These are phyloP conservation scores for Tretioscincus oriximinensis DNA, from an alignment of 2,113 vertebrate species.

Conservation along the genomic window DNA sequence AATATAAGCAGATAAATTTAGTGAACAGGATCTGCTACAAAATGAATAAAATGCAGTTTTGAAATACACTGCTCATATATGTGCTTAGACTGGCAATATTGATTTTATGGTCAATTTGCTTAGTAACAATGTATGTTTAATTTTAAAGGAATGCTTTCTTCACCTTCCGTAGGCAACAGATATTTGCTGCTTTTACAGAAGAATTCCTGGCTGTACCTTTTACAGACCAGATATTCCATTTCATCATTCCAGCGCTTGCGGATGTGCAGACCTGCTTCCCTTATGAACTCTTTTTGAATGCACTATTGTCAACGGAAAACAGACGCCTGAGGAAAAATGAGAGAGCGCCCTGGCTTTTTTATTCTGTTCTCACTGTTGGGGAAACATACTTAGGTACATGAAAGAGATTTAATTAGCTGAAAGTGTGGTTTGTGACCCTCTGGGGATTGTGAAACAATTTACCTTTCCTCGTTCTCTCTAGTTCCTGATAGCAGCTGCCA, in stretches of 20 bases:
- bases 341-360: constrained; percentile 90
- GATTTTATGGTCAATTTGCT: not conserved
- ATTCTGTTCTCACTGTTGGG: constrained; percentile 90
- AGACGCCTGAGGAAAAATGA: constrained; percentile 60
- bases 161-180: constrained; percentile 81
- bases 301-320: constrained; percentile 76
- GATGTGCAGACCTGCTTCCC: constrained; percentile 85
- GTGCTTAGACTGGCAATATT: not conserved
- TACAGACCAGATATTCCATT: constrained; percentile 94
- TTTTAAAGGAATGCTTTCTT: constrained; percentile 17
- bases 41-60: not conserved
- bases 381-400: constrained; percentile 86
- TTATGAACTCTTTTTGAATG: constrained; percentile 89
- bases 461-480: too few species aligned
- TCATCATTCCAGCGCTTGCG: constrained; percentile 90
- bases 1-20: too few species aligned
- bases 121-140: not conserved
- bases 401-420: not conserved
- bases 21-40: not conserved
- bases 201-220: constrained; percentile 92
- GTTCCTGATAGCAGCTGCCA: too few species aligned
- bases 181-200: constrained; percentile 91
- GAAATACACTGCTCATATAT: not conserved
- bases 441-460: too few species aligned
- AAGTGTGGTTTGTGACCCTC: too few species aligned